A percentile compares a stretch with the other conserved stretches of the same genome.
Evolutionary conservation across 2,888 invertebrate species (phyloP).

Genomic region (Calephelis perditalis): DNA sequence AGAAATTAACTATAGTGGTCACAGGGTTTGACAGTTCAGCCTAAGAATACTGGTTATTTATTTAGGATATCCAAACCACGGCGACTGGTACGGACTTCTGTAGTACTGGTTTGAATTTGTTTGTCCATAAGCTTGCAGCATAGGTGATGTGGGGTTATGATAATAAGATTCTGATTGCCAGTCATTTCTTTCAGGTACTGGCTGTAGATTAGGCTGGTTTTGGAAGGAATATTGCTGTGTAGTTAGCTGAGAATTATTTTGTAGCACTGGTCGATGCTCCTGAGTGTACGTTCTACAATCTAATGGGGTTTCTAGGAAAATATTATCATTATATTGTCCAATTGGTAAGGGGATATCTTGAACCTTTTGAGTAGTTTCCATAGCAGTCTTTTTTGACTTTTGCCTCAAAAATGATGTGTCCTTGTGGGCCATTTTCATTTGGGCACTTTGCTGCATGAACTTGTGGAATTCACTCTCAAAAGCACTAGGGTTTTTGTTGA

Average conservation of each 20-base stretch:
- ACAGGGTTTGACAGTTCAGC: conserved; percentile 22
- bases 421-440: not conserved
- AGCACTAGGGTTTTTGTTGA: conserved; percentile 63
- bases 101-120: conserved; percentile 48
- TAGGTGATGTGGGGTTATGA: conserved; percentile 33
- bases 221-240: not conserved
- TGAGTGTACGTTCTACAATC: conserved; percentile 46
- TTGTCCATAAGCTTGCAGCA: conserved; percentile 43
- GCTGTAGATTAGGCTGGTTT: conserved; percentile 1
- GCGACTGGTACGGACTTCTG: conserved; percentile 58
- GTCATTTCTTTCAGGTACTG: conserved; percentile 31
- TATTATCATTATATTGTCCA: conserved; percentile 64
- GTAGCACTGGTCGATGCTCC: conserved; percentile 19
- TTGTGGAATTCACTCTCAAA: conserved; percentile 64
- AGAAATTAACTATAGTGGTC: not conserved
- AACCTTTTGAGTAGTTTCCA: conserved; percentile 24
- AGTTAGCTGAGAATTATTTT: not conserved
- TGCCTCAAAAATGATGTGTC: conserved; percentile 22
- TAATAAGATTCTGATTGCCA: conserved; percentile 46
- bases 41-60: conserved; percentile 36
- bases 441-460: conserved; percentile 45
- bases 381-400: conserved; percentile 29
- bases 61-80: conserved; percentile 59
- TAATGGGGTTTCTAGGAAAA: conserved; percentile 52
- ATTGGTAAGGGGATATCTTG: conserved; percentile 46